Percentiles rank a stretch among this genome's conserved stretches.
Evolutionary conservation across 2,888 invertebrate species (phyloP).

Genomic region (Phortica magna): DNA sequence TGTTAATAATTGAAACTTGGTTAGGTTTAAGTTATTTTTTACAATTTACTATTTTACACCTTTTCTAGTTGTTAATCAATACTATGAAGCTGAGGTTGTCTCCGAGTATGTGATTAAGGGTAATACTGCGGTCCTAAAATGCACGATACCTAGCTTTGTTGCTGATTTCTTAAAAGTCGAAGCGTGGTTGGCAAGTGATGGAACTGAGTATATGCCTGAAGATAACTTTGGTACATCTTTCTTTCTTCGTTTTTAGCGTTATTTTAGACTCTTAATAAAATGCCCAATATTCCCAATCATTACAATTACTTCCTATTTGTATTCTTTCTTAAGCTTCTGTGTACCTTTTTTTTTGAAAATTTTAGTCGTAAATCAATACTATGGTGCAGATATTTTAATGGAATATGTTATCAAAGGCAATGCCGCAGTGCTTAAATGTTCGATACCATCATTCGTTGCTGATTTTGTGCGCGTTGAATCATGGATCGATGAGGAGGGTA

Average conservation of each 20-base stretch:
- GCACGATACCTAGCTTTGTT: conserved; percentile 93
- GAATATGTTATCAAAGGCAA: conserved; percentile 87
- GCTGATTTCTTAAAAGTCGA: conserved; percentile 94
- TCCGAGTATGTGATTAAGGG: conserved; percentile 94
- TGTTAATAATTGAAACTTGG: conserved; percentile 22
- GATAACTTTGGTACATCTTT: conserved; percentile 85
- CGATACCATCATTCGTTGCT: conserved; percentile 86
- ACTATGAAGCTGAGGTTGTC: conserved; percentile 92
- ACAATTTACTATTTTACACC: conserved; percentile 33
- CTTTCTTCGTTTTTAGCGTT: conserved; percentile 19
- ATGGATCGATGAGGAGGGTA: conserved; percentile 84
- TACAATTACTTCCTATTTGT: neutral
- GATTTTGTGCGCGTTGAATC: conserved; percentile 86
- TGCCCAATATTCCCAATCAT: neutral
- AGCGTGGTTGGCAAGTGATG: conserved; percentile 86
- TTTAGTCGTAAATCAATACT: conserved; percentile 85
- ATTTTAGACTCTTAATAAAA: conserved; percentile 5
- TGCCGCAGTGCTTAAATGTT: conserved; percentile 85
- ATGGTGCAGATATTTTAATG: conserved; percentile 85
- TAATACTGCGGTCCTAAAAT: conserved; percentile 91
- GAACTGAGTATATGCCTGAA: conserved; percentile 84
- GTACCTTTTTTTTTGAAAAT: conserved; percentile 36
- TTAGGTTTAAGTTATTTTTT: conserved; percentile 12
- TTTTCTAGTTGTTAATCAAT: conserved; percentile 89
- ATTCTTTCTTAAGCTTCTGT: conserved; percentile 12